Conservation (phyloP, 2,888 invertebrate species). For the Helicoverpa assulta region DNA sequence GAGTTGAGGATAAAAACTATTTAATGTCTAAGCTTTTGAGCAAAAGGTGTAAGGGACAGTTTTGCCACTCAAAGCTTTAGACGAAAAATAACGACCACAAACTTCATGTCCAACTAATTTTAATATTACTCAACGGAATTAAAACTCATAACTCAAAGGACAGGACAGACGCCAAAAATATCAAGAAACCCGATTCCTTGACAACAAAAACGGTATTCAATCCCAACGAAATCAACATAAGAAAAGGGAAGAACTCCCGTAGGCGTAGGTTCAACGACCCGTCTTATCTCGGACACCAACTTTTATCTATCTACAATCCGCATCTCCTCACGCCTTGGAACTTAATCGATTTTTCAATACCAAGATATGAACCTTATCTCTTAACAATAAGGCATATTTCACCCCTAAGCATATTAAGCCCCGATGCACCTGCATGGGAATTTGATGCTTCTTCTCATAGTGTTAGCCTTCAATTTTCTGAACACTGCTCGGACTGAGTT, state of each 20-base stretch:
- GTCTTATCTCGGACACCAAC: conserved; percentile 82
- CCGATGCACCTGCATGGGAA: conserved; percentile 50
- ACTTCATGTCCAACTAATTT: not conserved
- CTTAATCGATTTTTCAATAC: conserved; percentile 75
- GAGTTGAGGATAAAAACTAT: not conserved
- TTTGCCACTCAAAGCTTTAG: no score
- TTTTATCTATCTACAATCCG: conserved; percentile 82
- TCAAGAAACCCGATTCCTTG: conserved; percentile 41
- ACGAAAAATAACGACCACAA: not conserved
- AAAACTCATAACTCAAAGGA: conserved; percentile 31
- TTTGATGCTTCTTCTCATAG: conserved; percentile 57
- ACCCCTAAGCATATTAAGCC: conserved; percentile 47
- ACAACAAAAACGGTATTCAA: conserved; percentile 71
- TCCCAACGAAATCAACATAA: conserved; percentile 74
- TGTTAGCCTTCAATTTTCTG: conserved; percentile 59
- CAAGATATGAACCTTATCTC: conserved; percentile 73
- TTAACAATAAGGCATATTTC: conserved; percentile 69
- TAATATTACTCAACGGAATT: not conserved
- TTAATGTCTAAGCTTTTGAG: not conserved
- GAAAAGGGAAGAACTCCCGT: conserved; percentile 71
- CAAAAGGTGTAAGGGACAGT: not conserved
- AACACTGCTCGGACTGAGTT: conserved; percentile 42
- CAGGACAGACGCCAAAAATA: conserved; percentile 30
- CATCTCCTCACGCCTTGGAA: conserved; percentile 73
- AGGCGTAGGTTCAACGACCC: conserved; percentile 79